Evolutionary conservation across 2,888 invertebrate species (phyloP).

Genomic region (Oscheius onirici): DNA sequence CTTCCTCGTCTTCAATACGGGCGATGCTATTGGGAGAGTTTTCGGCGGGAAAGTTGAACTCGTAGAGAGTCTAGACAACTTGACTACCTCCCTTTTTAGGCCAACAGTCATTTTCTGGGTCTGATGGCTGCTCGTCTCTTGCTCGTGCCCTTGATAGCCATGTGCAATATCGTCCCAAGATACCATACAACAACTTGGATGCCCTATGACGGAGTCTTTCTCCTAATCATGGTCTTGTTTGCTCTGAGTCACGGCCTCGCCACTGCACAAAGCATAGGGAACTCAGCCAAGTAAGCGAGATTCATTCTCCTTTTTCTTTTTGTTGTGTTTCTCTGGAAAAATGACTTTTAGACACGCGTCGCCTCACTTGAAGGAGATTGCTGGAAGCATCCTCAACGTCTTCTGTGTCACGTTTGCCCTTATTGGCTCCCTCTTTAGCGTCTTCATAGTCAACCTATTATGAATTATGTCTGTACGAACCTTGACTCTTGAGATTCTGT

Average conservation of each 20-base stretch:
- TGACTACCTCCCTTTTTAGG: not conserved
- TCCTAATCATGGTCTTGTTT: slow-evolving; percentile 48
- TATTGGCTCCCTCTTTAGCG: slow-evolving; percentile 42
- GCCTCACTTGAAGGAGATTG: slow-evolving; percentile 29
- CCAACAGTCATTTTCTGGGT: not conserved
- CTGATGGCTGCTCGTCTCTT: slow-evolving; percentile 27
- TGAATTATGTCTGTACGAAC: too few species aligned
- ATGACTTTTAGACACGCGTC: slow-evolving; percentile 14
- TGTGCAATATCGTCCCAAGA: slow-evolving; percentile 54
- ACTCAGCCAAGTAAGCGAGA: slow-evolving; percentile 43
- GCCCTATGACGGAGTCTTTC: slow-evolving; percentile 53
- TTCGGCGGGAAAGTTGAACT: slow-evolving; percentile 39
- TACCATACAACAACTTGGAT: slow-evolving; percentile 44
- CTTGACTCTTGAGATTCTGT: too few species aligned
- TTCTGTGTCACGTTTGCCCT: slow-evolving; percentile 46
- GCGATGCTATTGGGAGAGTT: slow-evolving; percentile 49
- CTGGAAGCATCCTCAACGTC: slow-evolving; percentile 41
- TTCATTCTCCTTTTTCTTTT: not conserved
- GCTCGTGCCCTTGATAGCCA: slow-evolving; percentile 47
- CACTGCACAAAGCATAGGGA: slow-evolving; percentile 46
- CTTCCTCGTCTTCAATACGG: slow-evolving; percentile 54
- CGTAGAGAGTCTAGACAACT: slow-evolving; percentile 35
- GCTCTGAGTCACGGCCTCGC: slow-evolving; percentile 52
- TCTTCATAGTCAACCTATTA: slow-evolving; percentile 39
- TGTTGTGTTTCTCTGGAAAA: not conserved